These are phyloP conservation scores for Drosophila barbarae DNA, from an alignment of 2,888 invertebrate species.

Conservation along the genomic window DNA sequence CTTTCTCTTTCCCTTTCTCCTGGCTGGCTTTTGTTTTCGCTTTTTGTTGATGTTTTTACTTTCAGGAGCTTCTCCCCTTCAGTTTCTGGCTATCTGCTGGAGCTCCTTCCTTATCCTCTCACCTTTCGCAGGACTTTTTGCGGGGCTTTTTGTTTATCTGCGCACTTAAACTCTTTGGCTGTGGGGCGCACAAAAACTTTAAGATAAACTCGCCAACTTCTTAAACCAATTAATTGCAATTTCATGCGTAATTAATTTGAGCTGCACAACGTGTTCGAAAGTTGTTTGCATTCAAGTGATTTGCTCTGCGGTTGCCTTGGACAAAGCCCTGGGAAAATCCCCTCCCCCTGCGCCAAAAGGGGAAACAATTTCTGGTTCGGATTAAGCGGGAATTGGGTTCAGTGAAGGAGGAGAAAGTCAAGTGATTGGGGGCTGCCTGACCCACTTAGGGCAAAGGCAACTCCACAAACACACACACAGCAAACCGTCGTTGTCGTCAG, in stretches of 20 bases:
- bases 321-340: constrained; percentile 7
- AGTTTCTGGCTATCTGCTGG: constrained; percentile 60
- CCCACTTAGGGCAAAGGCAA: constrained; percentile 21
- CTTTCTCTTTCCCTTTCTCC: neutral
- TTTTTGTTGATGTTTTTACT: constrained; percentile 71
- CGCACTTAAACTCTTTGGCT: constrained; percentile 64
- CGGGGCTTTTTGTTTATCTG: constrained; percentile 71
- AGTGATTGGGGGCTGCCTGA: constrained; percentile 12
- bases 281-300: constrained; percentile 25
- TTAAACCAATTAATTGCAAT: constrained; percentile 73
- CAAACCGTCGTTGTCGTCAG: neutral
- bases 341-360: neutral
- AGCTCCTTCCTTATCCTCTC: constrained; percentile 12
- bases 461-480: neutral
- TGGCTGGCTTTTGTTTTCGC: constrained; percentile 29
- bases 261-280: constrained; percentile 67
- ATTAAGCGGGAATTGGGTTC: constrained; percentile 19
- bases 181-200: constrained; percentile 56
- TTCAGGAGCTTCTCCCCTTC: constrained; percentile 53
- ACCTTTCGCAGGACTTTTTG: constrained; percentile 29
- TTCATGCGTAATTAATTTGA: constrained; percentile 73
- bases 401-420: neutral
- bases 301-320: constrained; percentile 19
- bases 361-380: constrained; percentile 18
- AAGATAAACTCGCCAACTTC: constrained; percentile 71